Percentiles rank a stretch among this genome's conserved stretches.
Conservation (phyloP, 2,797 vertebrate species). For the Benthosema pterotum region DNA sequence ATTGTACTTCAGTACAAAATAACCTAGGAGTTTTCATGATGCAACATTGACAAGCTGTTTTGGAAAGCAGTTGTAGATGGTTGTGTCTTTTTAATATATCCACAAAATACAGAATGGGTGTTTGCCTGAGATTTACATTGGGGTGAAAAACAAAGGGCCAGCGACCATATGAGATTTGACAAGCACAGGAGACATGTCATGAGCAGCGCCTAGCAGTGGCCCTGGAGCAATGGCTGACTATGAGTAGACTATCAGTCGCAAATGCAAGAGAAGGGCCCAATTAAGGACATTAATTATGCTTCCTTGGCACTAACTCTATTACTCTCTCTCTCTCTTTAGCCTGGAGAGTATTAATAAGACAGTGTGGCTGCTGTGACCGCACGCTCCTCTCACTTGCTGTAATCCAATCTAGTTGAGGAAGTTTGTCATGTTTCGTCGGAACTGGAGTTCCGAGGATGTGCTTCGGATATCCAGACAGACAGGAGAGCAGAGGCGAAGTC, state of each 20-base stretch:
- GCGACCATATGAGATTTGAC: conserved; percentile 67
- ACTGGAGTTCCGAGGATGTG: conserved; percentile 61
- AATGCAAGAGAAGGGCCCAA: conserved; percentile 68
- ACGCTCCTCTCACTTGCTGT: conserved; percentile 49
- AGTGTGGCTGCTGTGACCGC: conserved; percentile 32
- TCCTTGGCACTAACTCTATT: conserved; percentile 71
- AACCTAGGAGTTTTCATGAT: neutral
- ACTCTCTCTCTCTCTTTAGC: conserved; percentile 58
- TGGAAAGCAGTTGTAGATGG: neutral
- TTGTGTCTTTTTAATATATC: no score
- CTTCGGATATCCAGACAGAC: conserved; percentile 66
- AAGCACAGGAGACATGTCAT: conserved; percentile 60
- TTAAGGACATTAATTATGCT: conserved; percentile 79
- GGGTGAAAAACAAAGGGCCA: conserved; percentile 25
- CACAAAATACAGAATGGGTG: neutral
- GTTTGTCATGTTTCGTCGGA: conserved; percentile 75
- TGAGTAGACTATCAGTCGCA: conserved; percentile 70
- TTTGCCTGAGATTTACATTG: conserved; percentile 27
- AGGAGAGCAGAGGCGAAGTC: conserved; percentile 51
- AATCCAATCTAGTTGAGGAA: conserved; percentile 68
- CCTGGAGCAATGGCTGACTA: conserved; percentile 58
- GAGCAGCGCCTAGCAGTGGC: conserved; percentile 55
- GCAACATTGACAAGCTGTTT: conserved; percentile 6
- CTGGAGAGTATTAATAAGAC: conserved; percentile 61
- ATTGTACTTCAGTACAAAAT: no score